These are phyloP conservation scores for Araneus ventricosus DNA, from an alignment of 1,140 invertebrate genomes.

Conservation along the genomic window DNA sequence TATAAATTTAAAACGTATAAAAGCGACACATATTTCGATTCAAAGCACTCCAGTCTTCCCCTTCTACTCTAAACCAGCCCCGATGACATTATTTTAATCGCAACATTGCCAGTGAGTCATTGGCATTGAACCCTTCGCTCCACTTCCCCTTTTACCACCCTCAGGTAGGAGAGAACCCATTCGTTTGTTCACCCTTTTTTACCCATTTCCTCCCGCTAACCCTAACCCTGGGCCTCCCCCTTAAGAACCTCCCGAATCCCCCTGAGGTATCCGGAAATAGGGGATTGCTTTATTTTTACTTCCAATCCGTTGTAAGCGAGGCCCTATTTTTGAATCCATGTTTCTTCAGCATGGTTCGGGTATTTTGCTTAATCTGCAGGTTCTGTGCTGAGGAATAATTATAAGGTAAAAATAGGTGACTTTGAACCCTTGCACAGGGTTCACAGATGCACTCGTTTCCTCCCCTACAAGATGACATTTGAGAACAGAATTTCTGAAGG, in stretches of 20 bases:
- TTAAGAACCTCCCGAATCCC: constrained; percentile 36
- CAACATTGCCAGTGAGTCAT: constrained; percentile 70
- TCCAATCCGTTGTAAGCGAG: constrained; percentile 1
- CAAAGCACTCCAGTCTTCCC: neutral
- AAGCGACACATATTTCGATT: neutral
- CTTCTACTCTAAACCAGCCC: neutral
- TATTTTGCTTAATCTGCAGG: constrained; percentile 30
- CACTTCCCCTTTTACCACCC: constrained; percentile 57
- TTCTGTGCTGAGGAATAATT: constrained; percentile 48
- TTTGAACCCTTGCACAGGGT: constrained; percentile 33
- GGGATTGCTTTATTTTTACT: constrained; percentile 66
- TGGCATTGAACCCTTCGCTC: constrained; percentile 68
- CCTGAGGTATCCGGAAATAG: constrained; percentile 49
- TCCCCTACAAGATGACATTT: neutral
- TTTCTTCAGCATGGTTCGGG: neutral
- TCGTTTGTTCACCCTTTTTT: constrained; percentile 72
- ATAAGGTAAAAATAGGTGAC: constrained; percentile 60
- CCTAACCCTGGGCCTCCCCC: constrained; percentile 62
- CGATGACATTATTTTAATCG: constrained; percentile 51
- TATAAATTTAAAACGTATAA: neutral
- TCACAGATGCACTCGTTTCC: constrained; percentile 9
- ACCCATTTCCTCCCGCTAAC: constrained; percentile 61
- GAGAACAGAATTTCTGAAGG: neutral
- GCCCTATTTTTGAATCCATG: neutral
- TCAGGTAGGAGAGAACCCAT: constrained; percentile 58